A percentile compares a stretch with the other conserved stretches of the same genome.
Evolutionary conservation across 2,113 vertebrate genomes (phyloP).

Genomic region (Chloebia gouldiae): DNA sequence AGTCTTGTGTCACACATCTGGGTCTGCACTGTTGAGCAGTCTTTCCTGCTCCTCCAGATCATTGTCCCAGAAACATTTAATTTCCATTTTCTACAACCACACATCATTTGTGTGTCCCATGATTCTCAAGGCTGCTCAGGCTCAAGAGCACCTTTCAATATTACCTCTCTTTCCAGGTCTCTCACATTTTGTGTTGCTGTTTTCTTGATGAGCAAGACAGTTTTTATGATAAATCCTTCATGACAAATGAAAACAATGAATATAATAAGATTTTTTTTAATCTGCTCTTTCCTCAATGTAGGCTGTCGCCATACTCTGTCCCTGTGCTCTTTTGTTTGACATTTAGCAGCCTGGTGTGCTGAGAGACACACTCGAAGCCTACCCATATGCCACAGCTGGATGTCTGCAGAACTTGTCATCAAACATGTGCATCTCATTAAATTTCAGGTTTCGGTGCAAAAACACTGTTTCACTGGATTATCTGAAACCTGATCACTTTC

Average conservation of each 20-base stretch:
- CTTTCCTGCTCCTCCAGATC: background rate
- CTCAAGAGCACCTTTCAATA: background rate
- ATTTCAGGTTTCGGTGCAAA: background rate
- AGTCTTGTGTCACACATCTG: background rate
- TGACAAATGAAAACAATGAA: background rate
- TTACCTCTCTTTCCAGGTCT: background rate
- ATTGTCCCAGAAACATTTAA: background rate
- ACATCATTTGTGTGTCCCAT: background rate
- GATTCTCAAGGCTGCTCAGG: background rate
- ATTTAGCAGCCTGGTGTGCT: background rate
- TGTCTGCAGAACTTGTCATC: background rate
- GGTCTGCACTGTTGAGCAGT: background rate
- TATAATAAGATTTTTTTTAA: background rate
- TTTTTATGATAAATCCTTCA: background rate
- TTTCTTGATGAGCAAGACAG: background rate
- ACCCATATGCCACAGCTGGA: background rate
- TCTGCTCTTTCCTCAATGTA: background rate
- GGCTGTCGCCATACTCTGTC: background rate
- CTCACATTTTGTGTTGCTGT: background rate
- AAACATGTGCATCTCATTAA: background rate
- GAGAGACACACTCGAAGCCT: background rate
- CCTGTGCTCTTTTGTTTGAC: background rate
- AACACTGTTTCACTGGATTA: background rate
- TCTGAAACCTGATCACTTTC: background rate
- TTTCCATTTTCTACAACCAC: background rate